Base-by-base conservation (phyloP, 2,888 invertebrate genomes). In the Morpho helenor region DNA sequence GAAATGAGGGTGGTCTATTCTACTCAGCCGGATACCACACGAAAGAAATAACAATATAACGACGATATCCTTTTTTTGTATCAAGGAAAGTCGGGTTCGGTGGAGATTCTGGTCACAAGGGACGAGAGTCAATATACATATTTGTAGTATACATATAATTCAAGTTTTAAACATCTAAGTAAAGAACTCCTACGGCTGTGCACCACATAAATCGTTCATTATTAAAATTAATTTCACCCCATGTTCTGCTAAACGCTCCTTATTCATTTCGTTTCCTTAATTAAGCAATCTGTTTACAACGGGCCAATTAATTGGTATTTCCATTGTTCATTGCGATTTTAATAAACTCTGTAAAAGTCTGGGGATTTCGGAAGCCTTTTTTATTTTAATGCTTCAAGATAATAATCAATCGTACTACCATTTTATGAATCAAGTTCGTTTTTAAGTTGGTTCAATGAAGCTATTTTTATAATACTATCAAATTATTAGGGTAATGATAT, bases 241-340 rank as follows among this genome's bases (percentile, higher is more conserved):
- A 79, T 81, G 80, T 82, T 84, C 73, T 72, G 78, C 81, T 80
- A 81, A 87, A 82, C 79, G 82, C 74, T 82, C 78, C 81, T 86
- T 86, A 88, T 86, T 88, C 84, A 84, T 84, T 87, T 80, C 81
- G 77, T 82, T 81, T 82, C 76, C 83, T 85, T 88, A 89, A 90
- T 89, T 89, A 89, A 89, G 86, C 89, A 88, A 89, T 89, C 86
- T 88, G 86, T 86, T 88, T 85, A 87, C 87, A 88, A 84, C 84
- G 79, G 80, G 80, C 80, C 85, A 84, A 85, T 88, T 88, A 89
- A 87, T 89, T 88, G 84, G 80, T 80, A 81, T 80, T 86, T 81
- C 70, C 76, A 82, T 82, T 84, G 80, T 84, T 78, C 75, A 77
- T 77, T 79, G 72, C 75, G 73, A 76, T 79, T 84, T 80, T 77